Percentiles rank a stretch among this genome's conserved stretches.
Conservation (phyloP, 2,888 invertebrate species). For the Drosophila prostipennis region DNA sequence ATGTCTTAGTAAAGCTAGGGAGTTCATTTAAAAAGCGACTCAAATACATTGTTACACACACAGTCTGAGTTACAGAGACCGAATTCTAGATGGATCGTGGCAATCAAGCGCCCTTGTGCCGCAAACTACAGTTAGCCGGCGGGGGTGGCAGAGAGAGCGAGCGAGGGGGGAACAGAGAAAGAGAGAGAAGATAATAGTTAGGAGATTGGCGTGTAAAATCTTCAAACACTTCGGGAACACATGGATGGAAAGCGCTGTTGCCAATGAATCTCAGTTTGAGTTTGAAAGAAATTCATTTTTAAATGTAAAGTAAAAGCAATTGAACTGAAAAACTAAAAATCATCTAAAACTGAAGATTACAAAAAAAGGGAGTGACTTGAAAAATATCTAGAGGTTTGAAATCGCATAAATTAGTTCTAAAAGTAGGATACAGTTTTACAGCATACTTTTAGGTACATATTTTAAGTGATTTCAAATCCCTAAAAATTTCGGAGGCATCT, state of each 20-base stretch:
- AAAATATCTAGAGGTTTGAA: background rate
- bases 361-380: background rate
- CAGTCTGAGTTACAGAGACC: slow-evolving; percentile 83
- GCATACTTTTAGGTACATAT: background rate
- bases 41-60: slow-evolving; percentile 83
- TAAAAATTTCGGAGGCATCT: no score
- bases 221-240: slow-evolving; percentile 52
- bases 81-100: slow-evolving; percentile 83
- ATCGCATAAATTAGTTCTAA: background rate
- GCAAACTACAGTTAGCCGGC: slow-evolving; percentile 78
- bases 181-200: slow-evolving; percentile 61
- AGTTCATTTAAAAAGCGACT: slow-evolving; percentile 82
- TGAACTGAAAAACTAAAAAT: slow-evolving; percentile 8
- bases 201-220: slow-evolving; percentile 62
- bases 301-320: slow-evolving; percentile 63
- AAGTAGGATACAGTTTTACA: background rate
- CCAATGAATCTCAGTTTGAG: slow-evolving; percentile 79
- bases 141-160: slow-evolving; percentile 39
- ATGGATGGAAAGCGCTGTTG: slow-evolving; percentile 53
- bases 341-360: slow-evolving; percentile 3
- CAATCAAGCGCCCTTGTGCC: slow-evolving; percentile 82
- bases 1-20: slow-evolving; percentile 44
- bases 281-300: slow-evolving; percentile 81
- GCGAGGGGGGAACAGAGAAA: slow-evolving; percentile 57
- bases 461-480: background rate